Evolutionary conservation across 2,888 invertebrate species (phyloP), one percentile per base, ranked within the genome.

Genomic region (Lepidocyrtoides sp.): DNA sequence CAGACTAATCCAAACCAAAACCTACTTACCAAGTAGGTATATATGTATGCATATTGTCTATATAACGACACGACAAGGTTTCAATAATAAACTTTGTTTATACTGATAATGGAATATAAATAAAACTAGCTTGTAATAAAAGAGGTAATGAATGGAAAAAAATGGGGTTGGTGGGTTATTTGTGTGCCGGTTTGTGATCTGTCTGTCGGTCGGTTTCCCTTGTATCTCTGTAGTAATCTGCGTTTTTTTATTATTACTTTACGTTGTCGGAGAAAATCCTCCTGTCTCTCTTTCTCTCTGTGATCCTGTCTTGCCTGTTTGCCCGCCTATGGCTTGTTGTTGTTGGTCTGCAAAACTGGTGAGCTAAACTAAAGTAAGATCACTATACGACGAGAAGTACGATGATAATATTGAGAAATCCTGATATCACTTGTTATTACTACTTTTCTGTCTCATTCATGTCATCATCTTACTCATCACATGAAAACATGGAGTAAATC

Each of bases 381-480:
- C 41, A 72, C 26, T 7, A 36, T 23, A 20, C 75, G 20, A 77
- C 26, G 51, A n/a, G n/a, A n/a, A n/a, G 10, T 8, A 20, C 48
- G 17, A 20, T 77, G 20, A 48, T 26, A 20, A 51, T 77, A 51
- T 29, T 26, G 26, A 26, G 26, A 77, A 77, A n/a, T 77, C 48
- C 29, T 29, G 77, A 77, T 48, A 77, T 48, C 29, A 14, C 77
- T 23, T 77, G 77, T 77, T 77, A 51, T 77, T 77, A 26, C 77
- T 77, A n/a, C 51, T 77, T 41, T 10, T 48, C 77, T 77, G 48
- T 77, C 51, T 72, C 66, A 72, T 77, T 77, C 77, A 77, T 77
- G 77, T 51, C 77, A 77, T 23, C 29, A 23, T 5, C 32, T 77
- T 51, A 51, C 51, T 51, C 77, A 77, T 51, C 26, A 77, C 51